Base-by-base conservation (phyloP, 2,888 invertebrate species). In the Tetranychus piercei region DNA sequence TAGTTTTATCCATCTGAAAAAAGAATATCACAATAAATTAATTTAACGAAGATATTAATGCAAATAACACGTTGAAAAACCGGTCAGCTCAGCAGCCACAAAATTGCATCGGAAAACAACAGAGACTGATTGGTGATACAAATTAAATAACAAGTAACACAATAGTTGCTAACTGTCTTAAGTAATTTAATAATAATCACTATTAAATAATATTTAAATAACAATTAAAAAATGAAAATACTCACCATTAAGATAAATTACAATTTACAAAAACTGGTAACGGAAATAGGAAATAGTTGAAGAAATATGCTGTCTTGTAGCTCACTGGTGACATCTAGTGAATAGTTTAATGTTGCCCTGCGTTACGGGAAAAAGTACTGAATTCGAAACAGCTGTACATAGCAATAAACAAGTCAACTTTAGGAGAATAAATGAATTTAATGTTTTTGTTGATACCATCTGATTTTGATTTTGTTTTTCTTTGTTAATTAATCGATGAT, bases 1-100 rank as follows among this genome's bases (percentile, higher is more conserved):
- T 55, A 55, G 55, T 55, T 69, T 69, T 22, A 69, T 20, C 69
- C 69, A 69, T 69, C 69, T 23, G 15, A 55, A 55, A 55, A 55
- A 15, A 55, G 55, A 55, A 55, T 1, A 55, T 55, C 11, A 55
- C 34, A 34, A 15, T 55, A 55, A 55, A 55, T 15, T 15, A 55
- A 55, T 55, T 55, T 6, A 55, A 5, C 15, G 6, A 55, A 55
- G 15, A 9, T 15, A 6, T 55, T 55, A 6, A 55, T 15, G 15
- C 3, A 55, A 55, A 55, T 15, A 55, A 55, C 55, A 55, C 55
- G 55, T 55, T 55, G 55, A 55, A 55, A 55, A 55, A 55, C 55
- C 55, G 55, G 55, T 55, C 55, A 55, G 11, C 55, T 15, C 55
- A 9, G 15, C 55, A 55, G 7, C 1, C 55, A 15, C 55, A 55